Percentiles rank a stretch among this genome's conserved stretches.
These are phyloP conservation scores for Falcaria lacertinaria DNA, from an alignment of 2,888 invertebrate species.

Conservation along the genomic window DNA sequence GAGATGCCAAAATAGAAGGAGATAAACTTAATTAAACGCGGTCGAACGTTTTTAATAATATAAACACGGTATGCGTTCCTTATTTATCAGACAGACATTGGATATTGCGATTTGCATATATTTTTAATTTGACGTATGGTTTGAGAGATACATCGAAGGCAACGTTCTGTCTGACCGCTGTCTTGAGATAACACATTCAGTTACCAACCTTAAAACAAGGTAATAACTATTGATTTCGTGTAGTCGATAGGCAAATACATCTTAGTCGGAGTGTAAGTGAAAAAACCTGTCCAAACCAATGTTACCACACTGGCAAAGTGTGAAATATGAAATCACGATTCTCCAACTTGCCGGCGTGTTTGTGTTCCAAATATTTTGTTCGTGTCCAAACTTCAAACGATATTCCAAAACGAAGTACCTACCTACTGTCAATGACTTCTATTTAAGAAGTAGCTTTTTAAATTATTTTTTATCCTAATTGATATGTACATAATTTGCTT, in stretches of 20 bases:
- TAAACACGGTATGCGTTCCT: slow-evolving; percentile 51
- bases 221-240: slow-evolving; percentile 17
- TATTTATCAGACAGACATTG: slow-evolving; percentile 45
- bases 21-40: slow-evolving; percentile 71
- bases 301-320: slow-evolving; percentile 71
- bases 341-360: slow-evolving; percentile 66
- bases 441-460: slow-evolving; percentile 48
- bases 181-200: slow-evolving; percentile 16
- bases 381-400: slow-evolving; percentile 68
- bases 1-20: slow-evolving; percentile 62
- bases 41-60: slow-evolving; percentile 49
- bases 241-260: slow-evolving; percentile 12
- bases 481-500: too few species aligned
- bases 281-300: slow-evolving; percentile 64
- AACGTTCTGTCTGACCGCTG: slow-evolving; percentile 2
- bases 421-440: slow-evolving; percentile 33
- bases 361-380: slow-evolving; percentile 74
- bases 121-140: slow-evolving; percentile 59
- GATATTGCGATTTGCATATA: slow-evolving; percentile 57
- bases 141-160: slow-evolving; percentile 29
- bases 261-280: slow-evolving; percentile 41
- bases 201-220: slow-evolving; percentile 25
- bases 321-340: slow-evolving; percentile 80
- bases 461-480: too few species aligned
- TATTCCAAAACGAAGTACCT: slow-evolving; percentile 48